Base-by-base conservation (phyloP, 2,113 vertebrate species). In the Psittacula cyanocephala region DNA sequence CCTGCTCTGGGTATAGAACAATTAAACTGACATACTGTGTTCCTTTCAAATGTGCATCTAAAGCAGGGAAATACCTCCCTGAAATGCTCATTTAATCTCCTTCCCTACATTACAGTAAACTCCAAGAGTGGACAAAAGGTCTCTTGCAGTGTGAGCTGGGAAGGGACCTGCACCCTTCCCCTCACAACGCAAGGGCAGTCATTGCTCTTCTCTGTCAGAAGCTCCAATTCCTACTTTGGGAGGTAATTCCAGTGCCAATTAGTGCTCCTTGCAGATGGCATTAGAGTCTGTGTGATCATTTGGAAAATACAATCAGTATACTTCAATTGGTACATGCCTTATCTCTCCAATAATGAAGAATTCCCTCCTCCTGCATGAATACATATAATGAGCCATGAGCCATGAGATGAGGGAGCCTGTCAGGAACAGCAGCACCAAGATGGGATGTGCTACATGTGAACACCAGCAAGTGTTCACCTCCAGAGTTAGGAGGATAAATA, bases 301-400 rank as follows among this genome's bases (percentile, higher is more conserved):
- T 98, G 96, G 97, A 98, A 98, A 98, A 98, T 94, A 97, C 96
- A 97, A 97, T 98, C 97, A 97, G 96, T 98, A 98, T 98, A 93
- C 94, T 94, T 81, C 95, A 95, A 96, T 97, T 97, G 95, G 96
- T 81, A 81, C 91, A 92, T 95, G 97, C 97, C 97, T 97, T 92
- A 95, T 96, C 95, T 87, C 95, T 86, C 86, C 86, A 94, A 44
- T 97, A 97, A 97, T 84, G 92, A 97, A 93, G 95, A 95, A 96
- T 96, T 89, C 85, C 80, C 91, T 97, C 96, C 92, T 86, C 10
- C 7, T 77, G 81, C 94, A 49, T 64, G 84, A n/a, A 60, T 77
- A 43, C 91, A 95, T 95, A 94, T 94, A 96, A 87, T 37, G 93
- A 97, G 81, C 85, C 81, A 85, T 96, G 96, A 94, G 81, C 79